phyloP scores from a whole-genome alignment of 2,797 vertebrate species.

The Acanthurus tractus region DNA sequence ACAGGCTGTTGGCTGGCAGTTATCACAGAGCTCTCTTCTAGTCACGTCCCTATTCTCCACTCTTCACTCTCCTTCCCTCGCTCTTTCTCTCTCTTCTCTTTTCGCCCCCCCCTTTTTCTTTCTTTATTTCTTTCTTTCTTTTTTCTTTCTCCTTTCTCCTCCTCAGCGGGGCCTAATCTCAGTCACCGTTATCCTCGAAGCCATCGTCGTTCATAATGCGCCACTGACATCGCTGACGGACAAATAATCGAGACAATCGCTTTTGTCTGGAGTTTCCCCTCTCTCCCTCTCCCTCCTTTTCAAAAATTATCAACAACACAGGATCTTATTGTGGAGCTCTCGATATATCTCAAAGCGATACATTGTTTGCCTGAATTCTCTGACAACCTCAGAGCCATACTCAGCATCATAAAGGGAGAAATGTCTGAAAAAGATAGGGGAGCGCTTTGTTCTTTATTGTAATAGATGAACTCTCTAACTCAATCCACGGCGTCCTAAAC shows the following conservation, averaged over 20 bases:
- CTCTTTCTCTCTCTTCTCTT: constrained; percentile 26
- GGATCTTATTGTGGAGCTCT: constrained; percentile 70
- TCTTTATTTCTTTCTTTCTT: constrained; percentile 15
- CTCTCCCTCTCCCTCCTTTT: constrained; percentile 32
- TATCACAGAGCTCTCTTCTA: constrained; percentile 72
- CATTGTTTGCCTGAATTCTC: constrained; percentile 71
- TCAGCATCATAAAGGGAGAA: constrained; percentile 67
- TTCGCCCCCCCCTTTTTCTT: constrained; percentile 60
- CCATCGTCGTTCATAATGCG: constrained; percentile 62
- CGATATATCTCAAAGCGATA: constrained; percentile 62
- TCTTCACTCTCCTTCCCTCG: constrained; percentile 58
- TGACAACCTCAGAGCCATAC: constrained; percentile 67
- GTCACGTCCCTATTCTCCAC: constrained; percentile 73
- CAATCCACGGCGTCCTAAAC: constrained; percentile 49
- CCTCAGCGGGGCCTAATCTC: constrained; percentile 77
- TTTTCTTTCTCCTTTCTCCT: constrained; percentile 33
- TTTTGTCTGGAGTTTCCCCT: constrained; percentile 75
- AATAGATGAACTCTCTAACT: constrained; percentile 73
- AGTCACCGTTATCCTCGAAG: constrained; percentile 70
- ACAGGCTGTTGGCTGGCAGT: constrained; percentile 82
- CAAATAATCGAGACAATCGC: constrained; percentile 79
- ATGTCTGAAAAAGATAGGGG: constrained; percentile 70
- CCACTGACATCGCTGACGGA: constrained; percentile 66
- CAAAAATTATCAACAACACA: constrained; percentile 62
- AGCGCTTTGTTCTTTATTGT: constrained; percentile 75